These are phyloP conservation scores for Netelia melanura DNA, from an alignment of 2,888 invertebrate genomes.

Conservation along the genomic window DNA sequence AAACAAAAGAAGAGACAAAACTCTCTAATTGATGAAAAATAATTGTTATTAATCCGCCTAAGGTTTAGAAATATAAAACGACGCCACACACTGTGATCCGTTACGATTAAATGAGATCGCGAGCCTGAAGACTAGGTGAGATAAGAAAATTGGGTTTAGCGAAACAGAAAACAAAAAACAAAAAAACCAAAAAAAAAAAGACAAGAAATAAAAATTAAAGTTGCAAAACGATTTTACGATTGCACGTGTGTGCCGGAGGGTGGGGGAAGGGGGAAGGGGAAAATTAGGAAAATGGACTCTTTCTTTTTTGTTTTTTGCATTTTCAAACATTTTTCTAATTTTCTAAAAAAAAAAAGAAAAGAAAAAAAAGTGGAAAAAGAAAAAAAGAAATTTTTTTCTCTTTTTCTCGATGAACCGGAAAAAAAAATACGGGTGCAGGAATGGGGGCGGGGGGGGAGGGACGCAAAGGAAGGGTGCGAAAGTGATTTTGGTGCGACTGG, in stretches of 20 bases:
- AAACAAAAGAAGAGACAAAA: constrained; percentile 21
- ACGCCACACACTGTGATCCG: constrained; percentile 66
- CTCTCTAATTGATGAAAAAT: constrained; percentile 32
- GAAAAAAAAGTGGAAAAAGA: too few species aligned
- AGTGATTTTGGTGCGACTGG: constrained; percentile 44
- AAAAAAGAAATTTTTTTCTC: too few species aligned
- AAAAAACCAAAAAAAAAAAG: neutral
- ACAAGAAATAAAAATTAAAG: neutral
- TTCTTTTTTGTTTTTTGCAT: neutral
- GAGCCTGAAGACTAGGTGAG: neutral
- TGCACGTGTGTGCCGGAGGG: neutral
- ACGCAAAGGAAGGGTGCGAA: constrained; percentile 54
- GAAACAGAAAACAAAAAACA: neutral
- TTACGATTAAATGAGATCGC: constrained; percentile 64
- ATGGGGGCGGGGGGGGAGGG: neutral
- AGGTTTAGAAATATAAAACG: constrained; percentile 73
- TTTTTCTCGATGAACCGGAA: constrained; percentile 42
- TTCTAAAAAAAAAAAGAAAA: neutral
- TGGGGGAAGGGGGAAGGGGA: constrained; percentile 20
- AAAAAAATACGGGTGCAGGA: constrained; percentile 53
- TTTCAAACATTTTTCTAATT: constrained; percentile 9
- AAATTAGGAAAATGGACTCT: constrained; percentile 8
- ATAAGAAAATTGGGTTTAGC: neutral
- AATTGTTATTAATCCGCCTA: constrained; percentile 77
- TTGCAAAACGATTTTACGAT: too few species aligned